phyloP scores from a whole-genome alignment of 2,113 vertebrate species.

The Stegostoma tigrinum region DNA sequence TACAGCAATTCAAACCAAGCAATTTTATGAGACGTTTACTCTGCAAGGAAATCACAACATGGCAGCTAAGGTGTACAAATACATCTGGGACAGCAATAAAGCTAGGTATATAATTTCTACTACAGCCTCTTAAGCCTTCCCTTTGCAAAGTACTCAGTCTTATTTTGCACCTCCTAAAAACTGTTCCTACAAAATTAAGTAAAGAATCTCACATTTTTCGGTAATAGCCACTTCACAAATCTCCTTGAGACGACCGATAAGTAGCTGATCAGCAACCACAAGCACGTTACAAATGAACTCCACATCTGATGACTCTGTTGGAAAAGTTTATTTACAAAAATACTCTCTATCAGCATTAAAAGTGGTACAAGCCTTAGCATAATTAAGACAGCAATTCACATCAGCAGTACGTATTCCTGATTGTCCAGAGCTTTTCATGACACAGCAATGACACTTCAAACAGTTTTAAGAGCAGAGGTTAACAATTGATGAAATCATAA shows the following conservation, averaged over 20 bases:
- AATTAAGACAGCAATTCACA: background rate
- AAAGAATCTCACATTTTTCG: constrained; percentile 72
- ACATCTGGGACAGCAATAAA: background rate
- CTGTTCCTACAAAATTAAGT: background rate
- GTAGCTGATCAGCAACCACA: constrained; percentile 89
- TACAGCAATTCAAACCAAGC: background rate
- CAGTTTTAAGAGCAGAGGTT: background rate
- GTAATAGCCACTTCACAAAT: constrained; percentile 89
- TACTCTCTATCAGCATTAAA: background rate
- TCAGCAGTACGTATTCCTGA: background rate
- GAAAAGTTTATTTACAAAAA: background rate
- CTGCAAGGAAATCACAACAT: background rate
- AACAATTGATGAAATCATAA: background rate
- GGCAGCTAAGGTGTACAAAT: background rate
- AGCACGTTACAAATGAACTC: constrained; percentile 87
- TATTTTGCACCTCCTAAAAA: background rate
- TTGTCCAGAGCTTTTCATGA: background rate
- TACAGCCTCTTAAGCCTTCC: background rate
- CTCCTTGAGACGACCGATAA: constrained; percentile 85
- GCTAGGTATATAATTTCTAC: background rate
- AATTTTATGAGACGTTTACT: background rate
- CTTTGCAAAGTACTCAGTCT: background rate
- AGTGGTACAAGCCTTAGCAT: background rate
- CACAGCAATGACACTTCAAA: background rate
- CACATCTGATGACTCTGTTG: constrained; percentile 76